phyloP scores from a whole-genome alignment of 2,113 vertebrate species.

The Labrus mixtus region DNA sequence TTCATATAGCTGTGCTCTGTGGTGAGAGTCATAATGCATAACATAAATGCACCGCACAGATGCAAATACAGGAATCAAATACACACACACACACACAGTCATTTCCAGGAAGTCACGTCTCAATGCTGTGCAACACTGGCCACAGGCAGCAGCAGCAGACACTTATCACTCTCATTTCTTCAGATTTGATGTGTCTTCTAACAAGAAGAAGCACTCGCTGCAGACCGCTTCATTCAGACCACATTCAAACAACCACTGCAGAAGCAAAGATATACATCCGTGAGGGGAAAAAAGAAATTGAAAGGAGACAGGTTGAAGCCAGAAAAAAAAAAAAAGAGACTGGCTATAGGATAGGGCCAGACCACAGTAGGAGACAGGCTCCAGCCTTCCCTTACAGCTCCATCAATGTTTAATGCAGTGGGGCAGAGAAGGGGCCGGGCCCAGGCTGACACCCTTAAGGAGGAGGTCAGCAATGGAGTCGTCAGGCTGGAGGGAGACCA shows the following conservation, averaged over 20 bases:
- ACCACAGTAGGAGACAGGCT: slow-evolving; percentile 74
- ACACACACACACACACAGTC: slow-evolving; percentile 65
- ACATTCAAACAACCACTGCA: slow-evolving; percentile 62
- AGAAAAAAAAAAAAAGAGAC: slow-evolving; percentile 57
- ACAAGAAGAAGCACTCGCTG: slow-evolving; percentile 45
- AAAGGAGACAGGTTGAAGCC: slow-evolving; percentile 62
- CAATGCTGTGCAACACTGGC: slow-evolving; percentile 73
- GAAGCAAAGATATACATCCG: slow-evolving; percentile 42
- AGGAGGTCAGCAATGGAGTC: slow-evolving; percentile 72
- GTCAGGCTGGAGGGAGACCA: slow-evolving; percentile 46
- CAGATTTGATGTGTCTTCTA: slow-evolving; percentile 64
- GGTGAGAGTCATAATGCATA: slow-evolving; percentile 80
- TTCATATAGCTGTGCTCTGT: slow-evolving; percentile 78
- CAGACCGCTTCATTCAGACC: slow-evolving; percentile 53
- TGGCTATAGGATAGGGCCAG: slow-evolving; percentile 64
- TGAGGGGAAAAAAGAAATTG: slow-evolving; percentile 21
- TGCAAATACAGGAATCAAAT: slow-evolving; percentile 74
- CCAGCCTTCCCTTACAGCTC: slow-evolving; percentile 72
- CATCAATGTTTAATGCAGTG: slow-evolving; percentile 82
- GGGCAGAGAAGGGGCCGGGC: slow-evolving; percentile 56
- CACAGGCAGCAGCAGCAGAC: slow-evolving; percentile 69
- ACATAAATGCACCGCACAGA: slow-evolving; percentile 76
- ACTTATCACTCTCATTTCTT: slow-evolving; percentile 75
- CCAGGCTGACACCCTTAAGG: slow-evolving; percentile 51
- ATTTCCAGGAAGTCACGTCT: slow-evolving; percentile 84